Percentiles rank a stretch among this genome's conserved stretches.
phyloP scores from a whole-genome alignment of 1,140 invertebrate genomes.

The Mya arenaria region DNA sequence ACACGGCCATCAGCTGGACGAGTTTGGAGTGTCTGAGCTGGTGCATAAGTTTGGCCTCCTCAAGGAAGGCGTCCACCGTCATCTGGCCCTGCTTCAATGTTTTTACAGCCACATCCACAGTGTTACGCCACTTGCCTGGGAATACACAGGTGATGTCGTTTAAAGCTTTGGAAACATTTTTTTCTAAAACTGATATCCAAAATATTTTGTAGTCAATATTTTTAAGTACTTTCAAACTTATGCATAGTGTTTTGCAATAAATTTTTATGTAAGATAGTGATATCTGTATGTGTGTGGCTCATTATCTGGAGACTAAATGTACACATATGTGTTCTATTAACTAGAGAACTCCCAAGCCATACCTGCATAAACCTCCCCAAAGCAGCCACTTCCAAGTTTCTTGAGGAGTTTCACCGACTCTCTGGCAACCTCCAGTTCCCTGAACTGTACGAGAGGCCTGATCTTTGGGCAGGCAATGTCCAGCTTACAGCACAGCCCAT shows the following conservation, averaged over 20 bases:
- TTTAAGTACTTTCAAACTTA: too few species aligned
- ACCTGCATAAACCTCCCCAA: slow-evolving; percentile 98
- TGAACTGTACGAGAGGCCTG: slow-evolving; percentile 97
- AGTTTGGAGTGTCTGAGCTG: slow-evolving; percentile 96
- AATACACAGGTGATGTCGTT: too few species aligned
- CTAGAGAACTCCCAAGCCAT: slow-evolving; percentile 49
- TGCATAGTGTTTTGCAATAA: too few species aligned
- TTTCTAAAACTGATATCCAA: too few species aligned
- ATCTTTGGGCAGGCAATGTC: slow-evolving; percentile 95
- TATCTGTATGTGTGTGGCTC: too few species aligned
- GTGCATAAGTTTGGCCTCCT: slow-evolving; percentile 99
- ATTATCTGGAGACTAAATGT: too few species aligned
- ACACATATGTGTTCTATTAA: too few species aligned
- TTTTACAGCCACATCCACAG: slow-evolving; percentile 97
- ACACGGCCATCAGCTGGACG: slow-evolving; percentile 99
- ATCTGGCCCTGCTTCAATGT: slow-evolving; percentile 97
- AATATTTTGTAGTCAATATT: too few species aligned
- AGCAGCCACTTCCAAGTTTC: slow-evolving; percentile 97
- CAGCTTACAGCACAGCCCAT: slow-evolving; percentile 97
- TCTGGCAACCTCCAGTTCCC: slow-evolving; percentile 94
- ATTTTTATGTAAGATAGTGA: too few species aligned
- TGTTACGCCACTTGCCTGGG: slow-evolving; percentile 92
- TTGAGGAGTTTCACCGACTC: slow-evolving; percentile 81
- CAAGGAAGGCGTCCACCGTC: slow-evolving; percentile 98
- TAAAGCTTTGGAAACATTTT: too few species aligned